These are phyloP conservation scores for Cirrhinus mrigala DNA, from an alignment of 2,797 vertebrate species.

Conservation along the genomic window DNA sequence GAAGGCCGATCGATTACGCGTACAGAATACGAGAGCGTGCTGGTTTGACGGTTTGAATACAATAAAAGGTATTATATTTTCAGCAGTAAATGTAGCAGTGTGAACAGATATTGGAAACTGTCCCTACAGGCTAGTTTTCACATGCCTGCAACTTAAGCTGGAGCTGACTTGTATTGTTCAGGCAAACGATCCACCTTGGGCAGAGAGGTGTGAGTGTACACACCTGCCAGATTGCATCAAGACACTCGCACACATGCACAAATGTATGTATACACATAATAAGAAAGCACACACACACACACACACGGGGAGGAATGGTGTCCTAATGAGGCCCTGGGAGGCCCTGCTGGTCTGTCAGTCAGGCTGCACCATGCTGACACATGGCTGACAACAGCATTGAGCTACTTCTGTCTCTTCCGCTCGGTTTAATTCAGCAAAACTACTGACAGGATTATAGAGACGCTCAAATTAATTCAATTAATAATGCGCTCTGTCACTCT, in stretches of 20 bases:
- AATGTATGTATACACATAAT: slow-evolving; percentile 56
- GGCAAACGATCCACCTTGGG: slow-evolving; percentile 56
- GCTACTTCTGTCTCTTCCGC: slow-evolving; percentile 71
- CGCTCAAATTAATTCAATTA: slow-evolving; percentile 58
- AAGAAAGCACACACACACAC: slow-evolving; percentile 60
- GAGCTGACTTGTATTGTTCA: slow-evolving; percentile 57
- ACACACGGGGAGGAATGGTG: slow-evolving; percentile 68
- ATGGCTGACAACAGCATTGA: slow-evolving; percentile 81
- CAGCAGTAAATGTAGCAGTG: slow-evolving; percentile 33
- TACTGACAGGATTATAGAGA: slow-evolving; percentile 61
- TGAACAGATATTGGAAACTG: slow-evolving; percentile 38
- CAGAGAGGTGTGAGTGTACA: slow-evolving; percentile 5
- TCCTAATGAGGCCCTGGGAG: slow-evolving; percentile 86
- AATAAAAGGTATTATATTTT: slow-evolving; percentile 43
- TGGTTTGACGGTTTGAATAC: slow-evolving; percentile 34
- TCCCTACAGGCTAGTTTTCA: slow-evolving; percentile 42
- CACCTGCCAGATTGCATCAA: slow-evolving; percentile 30
- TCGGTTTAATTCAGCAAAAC: slow-evolving; percentile 52
- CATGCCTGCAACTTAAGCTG: slow-evolving; percentile 42
- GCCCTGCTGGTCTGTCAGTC: slow-evolving; percentile 81
- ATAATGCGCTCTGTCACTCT: slow-evolving; percentile 29
- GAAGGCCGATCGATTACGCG: slow-evolving; percentile 28
- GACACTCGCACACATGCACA: slow-evolving; percentile 43
- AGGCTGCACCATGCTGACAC: slow-evolving; percentile 80
- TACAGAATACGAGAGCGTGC: slow-evolving; percentile 21